phyloP scores from a whole-genome alignment of 2,888 invertebrate species.

The Marronus borbonicus region DNA sequence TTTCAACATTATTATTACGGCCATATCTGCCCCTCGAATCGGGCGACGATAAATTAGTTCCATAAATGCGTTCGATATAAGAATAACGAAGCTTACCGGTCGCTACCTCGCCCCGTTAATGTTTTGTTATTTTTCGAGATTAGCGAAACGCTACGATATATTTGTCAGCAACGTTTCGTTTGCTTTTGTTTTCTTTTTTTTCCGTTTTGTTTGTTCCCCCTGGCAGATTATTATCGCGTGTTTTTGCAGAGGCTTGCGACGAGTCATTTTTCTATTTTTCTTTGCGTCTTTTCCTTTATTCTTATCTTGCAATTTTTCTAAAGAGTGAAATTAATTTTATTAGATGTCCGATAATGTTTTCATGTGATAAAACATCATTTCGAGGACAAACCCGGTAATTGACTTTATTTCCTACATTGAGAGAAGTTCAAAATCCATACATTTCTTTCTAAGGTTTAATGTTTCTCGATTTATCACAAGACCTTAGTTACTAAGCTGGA shows the following conservation, averaged over 20 bases:
- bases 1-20: slow-evolving; percentile 48
- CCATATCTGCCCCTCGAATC: slow-evolving; percentile 46
- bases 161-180: slow-evolving; percentile 17
- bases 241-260: slow-evolving; percentile 18
- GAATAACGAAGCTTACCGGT: slow-evolving; percentile 40
- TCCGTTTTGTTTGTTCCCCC: neutral
- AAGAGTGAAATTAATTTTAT: neutral
- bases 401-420: too few species aligned
- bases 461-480: too few species aligned
- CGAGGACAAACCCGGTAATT: too few species aligned
- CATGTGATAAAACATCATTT: too few species aligned
- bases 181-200: slow-evolving; percentile 29
- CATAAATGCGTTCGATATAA: slow-evolving; percentile 46
- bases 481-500: too few species aligned
- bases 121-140: slow-evolving; percentile 49
- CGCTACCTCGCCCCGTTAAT: slow-evolving; percentile 27
- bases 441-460: too few species aligned
- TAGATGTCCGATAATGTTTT: neutral
- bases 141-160: slow-evolving; percentile 41
- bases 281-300: neutral
- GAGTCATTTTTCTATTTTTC: slow-evolving; percentile 4
- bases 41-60: slow-evolving; percentile 47
- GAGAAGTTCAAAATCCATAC: too few species aligned
- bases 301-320: neutral
- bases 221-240: slow-evolving; percentile 27